Evolutionary conservation across 2,113 vertebrate species (phyloP).

Genomic region (Coryphaenoides rupestris): DNA sequence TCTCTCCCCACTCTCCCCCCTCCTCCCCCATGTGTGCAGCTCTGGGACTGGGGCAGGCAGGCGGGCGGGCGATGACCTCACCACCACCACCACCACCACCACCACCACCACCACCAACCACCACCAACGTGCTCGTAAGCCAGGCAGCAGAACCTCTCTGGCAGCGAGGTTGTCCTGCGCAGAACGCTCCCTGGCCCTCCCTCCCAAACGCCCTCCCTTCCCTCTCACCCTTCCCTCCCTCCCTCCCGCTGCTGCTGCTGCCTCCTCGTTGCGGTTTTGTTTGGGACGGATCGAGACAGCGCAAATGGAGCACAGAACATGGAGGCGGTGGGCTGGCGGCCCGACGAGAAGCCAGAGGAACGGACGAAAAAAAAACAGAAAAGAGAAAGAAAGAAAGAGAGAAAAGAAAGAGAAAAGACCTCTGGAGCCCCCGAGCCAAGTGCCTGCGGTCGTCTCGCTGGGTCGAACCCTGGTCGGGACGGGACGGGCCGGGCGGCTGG

Average conservation of each 20-base stretch:
- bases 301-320: slow-evolving; percentile 64
- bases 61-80: slow-evolving; percentile 65
- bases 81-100: too few relatives aligned
- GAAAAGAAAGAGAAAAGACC: slow-evolving; percentile 42
- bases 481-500: too few relatives aligned
- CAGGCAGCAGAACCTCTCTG: slow-evolving; percentile 38
- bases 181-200: slow-evolving; percentile 32
- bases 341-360: too few relatives aligned
- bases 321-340: slow-evolving; percentile 57
- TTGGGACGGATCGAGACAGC: slow-evolving; percentile 62
- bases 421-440: slow-evolving; percentile 61
- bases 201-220: too few relatives aligned
- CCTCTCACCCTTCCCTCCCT: too few relatives aligned
- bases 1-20: too few relatives aligned
- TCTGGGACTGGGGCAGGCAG: slow-evolving; percentile 66
- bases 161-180: slow-evolving; percentile 40
- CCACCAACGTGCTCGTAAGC: slow-evolving; percentile 37
- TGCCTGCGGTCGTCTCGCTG: slow-evolving; percentile 68
- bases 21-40: slow-evolving; percentile 34
- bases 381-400: slow-evolving; percentile 52
- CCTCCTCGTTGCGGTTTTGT: slow-evolving; percentile 69
- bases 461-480: slow-evolving; percentile 52
- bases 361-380: too few relatives aligned
- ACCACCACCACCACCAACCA: too few relatives aligned
- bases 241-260: too few relatives aligned